Evolutionary conservation across 2,113 vertebrate genomes (phyloP).

Genomic region (Campylomormyrus numenius): DNA sequence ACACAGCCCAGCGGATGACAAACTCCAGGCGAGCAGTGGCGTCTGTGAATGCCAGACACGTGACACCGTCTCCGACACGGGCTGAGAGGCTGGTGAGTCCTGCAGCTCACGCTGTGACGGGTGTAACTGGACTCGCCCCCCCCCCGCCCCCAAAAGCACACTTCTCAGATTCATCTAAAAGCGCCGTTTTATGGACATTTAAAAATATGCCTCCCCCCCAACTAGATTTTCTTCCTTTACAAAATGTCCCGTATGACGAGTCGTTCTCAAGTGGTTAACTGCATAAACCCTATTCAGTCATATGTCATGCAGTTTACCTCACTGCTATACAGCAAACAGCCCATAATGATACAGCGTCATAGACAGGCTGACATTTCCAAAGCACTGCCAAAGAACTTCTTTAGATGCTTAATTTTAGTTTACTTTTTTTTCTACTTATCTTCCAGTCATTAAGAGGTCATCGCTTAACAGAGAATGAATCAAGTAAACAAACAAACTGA

Average conservation of each 20-base stretch:
- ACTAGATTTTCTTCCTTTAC: not conserved
- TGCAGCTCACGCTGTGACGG: conserved; percentile 31
- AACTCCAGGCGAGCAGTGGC: conserved; percentile 54
- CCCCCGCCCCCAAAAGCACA: not conserved
- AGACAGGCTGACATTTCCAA: not conserved
- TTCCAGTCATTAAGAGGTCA: not conserved
- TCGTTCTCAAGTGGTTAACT: not conserved
- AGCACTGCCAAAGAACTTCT: not conserved
- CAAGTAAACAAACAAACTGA: not conserved
- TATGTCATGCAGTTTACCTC: not conserved
- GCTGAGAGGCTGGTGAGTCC: conserved; percentile 39
- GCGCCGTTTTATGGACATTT: not conserved
- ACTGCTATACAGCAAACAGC: not conserved
- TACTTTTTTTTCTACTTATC: not conserved
- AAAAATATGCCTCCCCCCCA: not conserved
- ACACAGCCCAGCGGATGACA: conserved; percentile 47
- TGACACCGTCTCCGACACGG: conserved; percentile 42
- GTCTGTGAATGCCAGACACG: conserved; percentile 53
- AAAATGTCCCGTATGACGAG: not conserved
- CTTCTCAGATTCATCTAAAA: not conserved
- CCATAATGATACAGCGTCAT: not conserved
- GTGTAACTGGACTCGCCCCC: not conserved
- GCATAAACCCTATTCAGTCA: not conserved
- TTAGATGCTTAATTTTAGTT: not conserved
- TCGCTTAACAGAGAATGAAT: not conserved